Conservation (phyloP, 2,888 invertebrate genomes). For the Brachylomia viminalis region DNA sequence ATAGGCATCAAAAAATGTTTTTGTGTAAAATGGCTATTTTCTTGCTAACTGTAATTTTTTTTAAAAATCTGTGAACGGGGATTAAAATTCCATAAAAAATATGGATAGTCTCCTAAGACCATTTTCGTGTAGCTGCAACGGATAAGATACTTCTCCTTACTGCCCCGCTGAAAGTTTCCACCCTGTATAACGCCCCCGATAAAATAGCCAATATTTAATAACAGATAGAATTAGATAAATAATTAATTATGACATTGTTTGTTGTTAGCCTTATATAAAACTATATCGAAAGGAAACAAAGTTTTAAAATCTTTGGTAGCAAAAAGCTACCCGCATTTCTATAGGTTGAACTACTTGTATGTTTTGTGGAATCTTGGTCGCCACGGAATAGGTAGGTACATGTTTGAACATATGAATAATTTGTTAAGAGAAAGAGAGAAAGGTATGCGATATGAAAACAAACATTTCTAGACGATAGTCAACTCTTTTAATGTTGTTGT, state of each 20-base stretch:
- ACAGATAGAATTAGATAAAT: not conserved
- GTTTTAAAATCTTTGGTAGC: not conserved
- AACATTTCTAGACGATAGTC: not conserved
- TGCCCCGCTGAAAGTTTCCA: too few relatives aligned
- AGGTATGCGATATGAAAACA: conserved; percentile 5
- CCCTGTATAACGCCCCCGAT: conserved; percentile 4
- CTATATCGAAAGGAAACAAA: not conserved
- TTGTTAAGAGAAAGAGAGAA: not conserved
- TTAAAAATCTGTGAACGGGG: too few relatives aligned
- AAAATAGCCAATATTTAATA: not conserved
- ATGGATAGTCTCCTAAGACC: too few relatives aligned
- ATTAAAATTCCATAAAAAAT: too few relatives aligned
- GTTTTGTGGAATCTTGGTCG: too few relatives aligned
- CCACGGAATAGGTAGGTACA: too few relatives aligned
- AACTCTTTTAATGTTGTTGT: not conserved
- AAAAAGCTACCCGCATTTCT: not conserved
- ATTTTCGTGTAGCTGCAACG: too few relatives aligned
- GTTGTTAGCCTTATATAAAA: not conserved
- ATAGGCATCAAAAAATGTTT: too few relatives aligned
- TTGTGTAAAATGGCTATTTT: too few relatives aligned
- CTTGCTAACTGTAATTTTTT: too few relatives aligned
- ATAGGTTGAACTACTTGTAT: not conserved
- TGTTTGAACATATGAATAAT: not conserved
- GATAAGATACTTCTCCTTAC: too few relatives aligned
- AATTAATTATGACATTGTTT: not conserved